phyloP scores from a whole-genome alignment of 2,888 invertebrate genomes.

The Carcina quercana region DNA sequence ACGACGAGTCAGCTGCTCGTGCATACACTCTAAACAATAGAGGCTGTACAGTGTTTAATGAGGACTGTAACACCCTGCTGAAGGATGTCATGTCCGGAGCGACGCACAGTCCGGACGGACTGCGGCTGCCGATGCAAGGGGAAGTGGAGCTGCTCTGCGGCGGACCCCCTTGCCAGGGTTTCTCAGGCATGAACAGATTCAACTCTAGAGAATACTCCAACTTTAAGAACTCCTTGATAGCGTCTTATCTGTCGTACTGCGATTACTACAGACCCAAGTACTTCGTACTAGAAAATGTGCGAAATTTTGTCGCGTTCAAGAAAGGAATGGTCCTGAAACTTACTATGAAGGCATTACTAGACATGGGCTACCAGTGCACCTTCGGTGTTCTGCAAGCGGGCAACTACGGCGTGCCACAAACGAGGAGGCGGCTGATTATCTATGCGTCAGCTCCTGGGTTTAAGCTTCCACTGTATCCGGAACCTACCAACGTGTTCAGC shows the following conservation, averaged over 20 bases:
- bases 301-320: constrained; percentile 90
- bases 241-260: constrained; percentile 87
- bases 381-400: constrained; percentile 92
- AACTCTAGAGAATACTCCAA: constrained; percentile 88
- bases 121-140: constrained; percentile 80
- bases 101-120: constrained; percentile 58
- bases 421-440: constrained; percentile 83
- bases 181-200: constrained; percentile 92
- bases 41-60: constrained; percentile 82
- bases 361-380: constrained; percentile 91
- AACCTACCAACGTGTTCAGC: constrained; percentile 86
- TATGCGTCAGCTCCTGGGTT: constrained; percentile 88
- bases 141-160: constrained; percentile 90
- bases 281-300: constrained; percentile 89
- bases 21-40: constrained; percentile 87
- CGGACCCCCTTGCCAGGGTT: constrained; percentile 93
- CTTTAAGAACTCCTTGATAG: constrained; percentile 90
- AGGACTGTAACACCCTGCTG: constrained; percentile 85
- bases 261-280: constrained; percentile 90
- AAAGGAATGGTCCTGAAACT: constrained; percentile 86
- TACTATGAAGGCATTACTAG: constrained; percentile 82
- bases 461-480: constrained; percentile 83
- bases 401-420: constrained; percentile 89
- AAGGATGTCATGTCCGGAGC: constrained; percentile 78
- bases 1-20: constrained; percentile 83